Percentiles rank a stretch among this genome's conserved stretches.
These are phyloP conservation scores for Phodopus roborovskii DNA, from an alignment of 2,113 vertebrate genomes.

Conservation along the genomic window DNA sequence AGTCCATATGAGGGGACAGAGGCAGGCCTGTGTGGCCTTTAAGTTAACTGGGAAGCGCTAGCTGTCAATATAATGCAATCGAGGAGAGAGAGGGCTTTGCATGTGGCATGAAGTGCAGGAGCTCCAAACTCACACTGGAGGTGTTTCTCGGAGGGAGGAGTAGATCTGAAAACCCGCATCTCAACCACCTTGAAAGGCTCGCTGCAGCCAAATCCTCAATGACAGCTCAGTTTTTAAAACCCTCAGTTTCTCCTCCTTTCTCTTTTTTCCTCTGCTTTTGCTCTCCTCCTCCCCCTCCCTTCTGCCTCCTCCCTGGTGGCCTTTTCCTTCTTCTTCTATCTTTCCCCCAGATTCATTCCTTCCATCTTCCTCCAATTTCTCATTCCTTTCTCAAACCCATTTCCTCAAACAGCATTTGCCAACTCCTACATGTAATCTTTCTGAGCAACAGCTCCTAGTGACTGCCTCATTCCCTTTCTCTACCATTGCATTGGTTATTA, in stretches of 20 bases:
- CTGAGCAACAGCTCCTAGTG: neutral
- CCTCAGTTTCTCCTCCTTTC: neutral
- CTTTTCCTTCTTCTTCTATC: neutral
- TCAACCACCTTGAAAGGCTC: neutral
- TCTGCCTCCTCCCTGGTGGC: neutral
- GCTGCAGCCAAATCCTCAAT: neutral
- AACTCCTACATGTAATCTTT: neutral
- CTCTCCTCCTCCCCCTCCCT: neutral
- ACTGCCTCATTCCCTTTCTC: neutral
- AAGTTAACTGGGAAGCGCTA: neutral
- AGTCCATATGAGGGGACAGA: no score
- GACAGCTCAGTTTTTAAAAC: neutral
- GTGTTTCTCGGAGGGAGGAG: neutral
- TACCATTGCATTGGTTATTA: neutral
- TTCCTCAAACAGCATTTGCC: neutral
- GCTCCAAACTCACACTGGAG: no score
- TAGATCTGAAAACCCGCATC: neutral
- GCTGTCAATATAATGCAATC: neutral
- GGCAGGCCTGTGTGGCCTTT: neutral
- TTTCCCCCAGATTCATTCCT: neutral
- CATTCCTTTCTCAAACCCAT: neutral
- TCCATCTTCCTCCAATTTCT: neutral
- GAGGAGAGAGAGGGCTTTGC: neutral
- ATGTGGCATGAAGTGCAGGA: no score
- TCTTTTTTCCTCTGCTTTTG: neutral